phyloP scores from a whole-genome alignment of 2,888 invertebrate genomes.

The Zygogramma bicolorata region DNA sequence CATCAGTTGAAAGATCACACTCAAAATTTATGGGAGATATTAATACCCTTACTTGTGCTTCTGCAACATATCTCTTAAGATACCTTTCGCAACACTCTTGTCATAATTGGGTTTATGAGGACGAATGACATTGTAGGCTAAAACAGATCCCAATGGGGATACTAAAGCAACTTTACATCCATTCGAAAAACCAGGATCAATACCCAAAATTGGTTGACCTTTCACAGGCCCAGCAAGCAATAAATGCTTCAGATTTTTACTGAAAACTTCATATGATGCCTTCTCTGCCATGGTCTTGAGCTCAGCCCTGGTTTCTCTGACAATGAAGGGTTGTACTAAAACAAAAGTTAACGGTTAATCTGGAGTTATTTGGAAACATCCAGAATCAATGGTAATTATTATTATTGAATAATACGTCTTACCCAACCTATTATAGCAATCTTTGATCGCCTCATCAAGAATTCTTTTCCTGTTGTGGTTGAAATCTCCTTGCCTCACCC shows the following conservation, averaged over 20 bases:
- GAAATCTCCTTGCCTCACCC: slow-evolving; percentile 62
- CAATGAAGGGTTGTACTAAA: slow-evolving; percentile 76
- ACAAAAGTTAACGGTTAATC: neutral
- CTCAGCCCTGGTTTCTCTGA: slow-evolving; percentile 78
- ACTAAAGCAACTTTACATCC: slow-evolving; percentile 92
- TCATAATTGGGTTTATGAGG: slow-evolving; percentile 70
- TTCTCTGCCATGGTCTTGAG: slow-evolving; percentile 82
- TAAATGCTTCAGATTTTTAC: slow-evolving; percentile 85
- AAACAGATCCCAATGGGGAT: slow-evolving; percentile 76
- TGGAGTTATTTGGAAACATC: slow-evolving; percentile 11
- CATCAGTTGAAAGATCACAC: too few relatives aligned
- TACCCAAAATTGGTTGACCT: slow-evolving; percentile 82
- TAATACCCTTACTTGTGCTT: slow-evolving; percentile 71
- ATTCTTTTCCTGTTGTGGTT: slow-evolving; percentile 64
- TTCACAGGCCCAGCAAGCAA: slow-evolving; percentile 84
- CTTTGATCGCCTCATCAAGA: slow-evolving; percentile 70
- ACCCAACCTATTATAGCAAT: slow-evolving; percentile 73
- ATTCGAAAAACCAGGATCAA: slow-evolving; percentile 91
- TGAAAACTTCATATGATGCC: slow-evolving; percentile 88
- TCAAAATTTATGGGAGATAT: too few relatives aligned
- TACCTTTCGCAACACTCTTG: slow-evolving; percentile 61
- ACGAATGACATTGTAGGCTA: slow-evolving; percentile 78
- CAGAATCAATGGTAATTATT: too few relatives aligned
- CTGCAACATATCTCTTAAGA: slow-evolving; percentile 70
- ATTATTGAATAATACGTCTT: slow-evolving; percentile 49